These are phyloP conservation scores for Paradoxurus hermaphroditus DNA, from an alignment of 2,113 vertebrate species.

Conservation along the genomic window DNA sequence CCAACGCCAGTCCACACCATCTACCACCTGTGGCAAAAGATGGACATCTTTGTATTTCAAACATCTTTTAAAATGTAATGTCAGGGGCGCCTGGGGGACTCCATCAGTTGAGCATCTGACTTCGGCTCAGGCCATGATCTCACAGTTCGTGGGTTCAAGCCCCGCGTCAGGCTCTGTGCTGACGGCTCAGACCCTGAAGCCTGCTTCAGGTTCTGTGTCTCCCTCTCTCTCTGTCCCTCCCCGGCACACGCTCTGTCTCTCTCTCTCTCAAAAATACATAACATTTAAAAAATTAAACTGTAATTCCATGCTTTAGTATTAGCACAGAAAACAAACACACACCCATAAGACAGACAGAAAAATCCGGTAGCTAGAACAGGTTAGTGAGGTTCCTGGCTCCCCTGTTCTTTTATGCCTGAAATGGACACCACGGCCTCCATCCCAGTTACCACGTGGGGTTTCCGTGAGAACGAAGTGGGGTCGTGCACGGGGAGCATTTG, in stretches of 20 bases:
- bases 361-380: not conserved
- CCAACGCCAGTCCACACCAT: too few species aligned
- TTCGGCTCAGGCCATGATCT: too few species aligned
- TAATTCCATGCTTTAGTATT: not conserved
- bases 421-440: fast-evolving
- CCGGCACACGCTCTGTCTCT: too few species aligned
- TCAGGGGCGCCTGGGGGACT: not conserved
- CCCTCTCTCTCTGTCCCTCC: too few species aligned
- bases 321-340: not conserved
- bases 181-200: too few species aligned
- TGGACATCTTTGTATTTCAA: not conserved
- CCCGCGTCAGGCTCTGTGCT: too few species aligned
- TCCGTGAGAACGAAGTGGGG: not conserved
- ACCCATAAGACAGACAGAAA: not conserved
- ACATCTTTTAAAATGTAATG: not conserved
- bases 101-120: too few species aligned
- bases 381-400: not conserved
- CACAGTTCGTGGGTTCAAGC: too few species aligned
- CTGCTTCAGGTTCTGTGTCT: too few species aligned
- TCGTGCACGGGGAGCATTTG: fast-evolving
- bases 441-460: too few species aligned
- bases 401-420: not conserved
- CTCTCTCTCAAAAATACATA: too few species aligned
- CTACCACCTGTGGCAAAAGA: not conserved
- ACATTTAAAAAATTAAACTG: not conserved